Evolutionary conservation across 2,113 vertebrate genomes (phyloP), one percentile per base, ranked within the genome.

Genomic region (Phylloscopus trochiloides): DNA sequence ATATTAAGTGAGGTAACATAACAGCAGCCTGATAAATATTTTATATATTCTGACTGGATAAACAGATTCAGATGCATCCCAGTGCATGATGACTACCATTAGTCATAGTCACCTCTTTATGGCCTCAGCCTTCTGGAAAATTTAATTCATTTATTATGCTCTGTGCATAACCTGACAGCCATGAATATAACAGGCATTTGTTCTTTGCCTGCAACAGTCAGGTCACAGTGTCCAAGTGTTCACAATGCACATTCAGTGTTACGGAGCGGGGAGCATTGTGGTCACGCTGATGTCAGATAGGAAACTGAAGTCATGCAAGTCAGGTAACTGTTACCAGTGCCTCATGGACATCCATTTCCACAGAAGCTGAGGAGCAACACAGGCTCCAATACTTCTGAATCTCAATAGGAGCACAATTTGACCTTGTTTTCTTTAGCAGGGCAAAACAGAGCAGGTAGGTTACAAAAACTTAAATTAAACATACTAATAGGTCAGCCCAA

Each of bases 21-120:
- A n/a, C 45, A 91, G 79, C 70, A 91, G 28, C 18, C 20, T 88
- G 73, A 88, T 87, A 91, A 75, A 91, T 85, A 73, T 65, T 81
- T 80, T 73, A 59, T 87, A 32, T 58, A 71, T 89, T 81, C 36
- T 59, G 18, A 55, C 55, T 54, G 26, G 20, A 61, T 89, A 84
- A 95, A 86, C 38, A 63, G 34, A 91, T 81, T 87, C 55, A 63
- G 43, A 89, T 55, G 36, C 57, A 71, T 81, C 38, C 40, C 48
- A 66, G 17, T 51, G 51, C 65, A 63, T 71, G 55, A 87, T 47
- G 61, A 63, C 59, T 74, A 70, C 3, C 55, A 58, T 95, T 84
- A 87, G 65, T 94, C 92, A 91, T 73, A 89, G 58, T 70, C 90
- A 71, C 40, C 32, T 89, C 54, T 81, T 91, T 91, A 74, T 63